phyloP scores from a whole-genome alignment of 2,113 vertebrate genomes.

The Variabilichromis moorii region DNA sequence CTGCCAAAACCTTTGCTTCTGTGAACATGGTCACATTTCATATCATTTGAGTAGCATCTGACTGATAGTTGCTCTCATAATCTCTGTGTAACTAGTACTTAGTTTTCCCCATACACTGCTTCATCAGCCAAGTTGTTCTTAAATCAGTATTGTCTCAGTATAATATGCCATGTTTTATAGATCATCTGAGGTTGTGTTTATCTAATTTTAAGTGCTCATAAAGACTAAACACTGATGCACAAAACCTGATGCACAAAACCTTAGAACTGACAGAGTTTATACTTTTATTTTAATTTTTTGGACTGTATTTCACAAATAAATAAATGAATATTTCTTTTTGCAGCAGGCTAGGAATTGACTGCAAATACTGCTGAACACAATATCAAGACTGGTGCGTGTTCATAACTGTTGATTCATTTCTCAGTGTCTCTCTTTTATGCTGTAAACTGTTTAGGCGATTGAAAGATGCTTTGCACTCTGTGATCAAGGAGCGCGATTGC shows the following conservation, averaged over 20 bases:
- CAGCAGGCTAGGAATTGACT: neutral
- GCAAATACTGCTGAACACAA: neutral
- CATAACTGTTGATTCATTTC: neutral
- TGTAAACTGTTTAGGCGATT: constrained; percentile 69
- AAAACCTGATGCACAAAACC: neutral
- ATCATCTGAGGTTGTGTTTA: neutral
- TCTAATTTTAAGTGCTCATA: neutral
- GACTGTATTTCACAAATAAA: neutral
- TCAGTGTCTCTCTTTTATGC: neutral
- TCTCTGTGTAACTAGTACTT: neutral
- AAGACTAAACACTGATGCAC: neutral
- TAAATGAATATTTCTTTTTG: accelerated
- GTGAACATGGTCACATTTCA: neutral
- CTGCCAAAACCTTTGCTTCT: neutral
- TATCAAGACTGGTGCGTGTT: neutral
- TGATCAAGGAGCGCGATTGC: constrained; percentile 77
- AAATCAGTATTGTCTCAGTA: accelerated
- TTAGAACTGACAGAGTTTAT: neutral
- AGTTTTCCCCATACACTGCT: neutral
- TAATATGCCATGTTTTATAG: neutral
- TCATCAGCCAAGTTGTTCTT: neutral
- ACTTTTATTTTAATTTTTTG: neutral
- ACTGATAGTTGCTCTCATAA: neutral
- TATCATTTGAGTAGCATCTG: neutral
- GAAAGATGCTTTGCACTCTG: constrained; percentile 69